Evolutionary conservation across 2,888 invertebrate genomes (phyloP), one percentile per base, ranked within the genome.

Genomic region (Pyrrhia umbra): DNA sequence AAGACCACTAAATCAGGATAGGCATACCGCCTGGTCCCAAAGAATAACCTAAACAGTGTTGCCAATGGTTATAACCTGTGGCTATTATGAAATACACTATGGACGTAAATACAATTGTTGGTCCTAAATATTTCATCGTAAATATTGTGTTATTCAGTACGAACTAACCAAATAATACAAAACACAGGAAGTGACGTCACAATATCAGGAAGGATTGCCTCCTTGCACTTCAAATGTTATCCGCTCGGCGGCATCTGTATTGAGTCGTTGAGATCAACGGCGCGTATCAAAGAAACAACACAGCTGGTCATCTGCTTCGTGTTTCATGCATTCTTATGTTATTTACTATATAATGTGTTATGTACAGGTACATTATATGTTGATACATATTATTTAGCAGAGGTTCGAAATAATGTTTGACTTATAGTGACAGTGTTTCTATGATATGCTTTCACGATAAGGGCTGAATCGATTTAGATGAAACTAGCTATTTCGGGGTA

Each of bases 251-350:
- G 49, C 45, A 21, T 23, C 10, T 40, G 13, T 15, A 10, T 21
- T 15, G 6, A 39, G 8, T 20, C 30, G 18, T 43, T 15, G 39
- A 58, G 39, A 40, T 55, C 10, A 56, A 8, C 18, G 20, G 20
- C 34, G 15, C 34, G 37, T 37, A 18, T 62, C 47, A 42, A 42
- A 37, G 20, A 37, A 66, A 4, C 37, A 34, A 27, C 21, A 6
- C 9, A 37, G 20, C n/a, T n/a, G n/a, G n/a, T 42, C 68, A 61
- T 47, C 50, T 68, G 62, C 40, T 47, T 68, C 34, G 27, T 50
- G 37, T 34, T 45, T 15, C 40, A n/a, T 25, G 23, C 20, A 16
- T 58, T 40, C 34, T 10, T 49, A 56, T 50, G 16, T 40, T 21
- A 27, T 15, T 51, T 51, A 16, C 15, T 52, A 37, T 18, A 27